Conservation (phyloP, 2,888 invertebrate species). For the Vesta saturnalis region DNA sequence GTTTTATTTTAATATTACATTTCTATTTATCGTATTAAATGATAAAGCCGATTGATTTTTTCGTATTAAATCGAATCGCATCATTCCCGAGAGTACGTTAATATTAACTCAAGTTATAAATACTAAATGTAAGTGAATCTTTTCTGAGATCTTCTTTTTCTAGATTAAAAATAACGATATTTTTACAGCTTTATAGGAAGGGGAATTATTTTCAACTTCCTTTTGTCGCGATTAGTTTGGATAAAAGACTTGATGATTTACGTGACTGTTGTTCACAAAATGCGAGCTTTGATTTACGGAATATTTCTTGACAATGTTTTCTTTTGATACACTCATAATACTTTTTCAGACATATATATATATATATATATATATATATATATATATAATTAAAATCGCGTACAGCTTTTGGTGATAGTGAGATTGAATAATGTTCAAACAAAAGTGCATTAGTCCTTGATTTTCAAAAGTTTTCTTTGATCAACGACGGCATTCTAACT, state of each 20-base stretch:
- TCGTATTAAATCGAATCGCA: constrained; percentile 6
- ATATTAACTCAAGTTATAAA: constrained; percentile 18
- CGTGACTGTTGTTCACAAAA: constrained; percentile 9
- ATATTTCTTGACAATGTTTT: neutral
- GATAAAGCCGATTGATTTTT: neutral
- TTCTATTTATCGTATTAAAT: neutral
- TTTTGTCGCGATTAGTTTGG: neutral
- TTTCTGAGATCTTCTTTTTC: neutral
- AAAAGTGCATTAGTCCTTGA: too few relatives aligned
- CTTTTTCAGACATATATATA: too few relatives aligned
- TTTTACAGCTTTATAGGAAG: neutral
- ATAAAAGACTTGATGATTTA: constrained; percentile 2
- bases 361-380: too few relatives aligned
- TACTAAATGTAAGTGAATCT: constrained; percentile 16
- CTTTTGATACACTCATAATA: too few relatives aligned
- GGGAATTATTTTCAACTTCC: neutral
- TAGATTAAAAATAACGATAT: neutral
- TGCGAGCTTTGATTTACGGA: neutral
- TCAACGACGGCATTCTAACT: too few relatives aligned
- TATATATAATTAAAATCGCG: too few relatives aligned
- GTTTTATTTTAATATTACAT: neutral
- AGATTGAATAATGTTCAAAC: too few relatives aligned
- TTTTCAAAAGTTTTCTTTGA: too few relatives aligned
- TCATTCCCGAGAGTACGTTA: constrained; percentile 14
- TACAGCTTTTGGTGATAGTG: too few relatives aligned